Evolutionary conservation across 1,140 invertebrate genomes (phyloP).

Genomic region (Achatina immaculata): DNA sequence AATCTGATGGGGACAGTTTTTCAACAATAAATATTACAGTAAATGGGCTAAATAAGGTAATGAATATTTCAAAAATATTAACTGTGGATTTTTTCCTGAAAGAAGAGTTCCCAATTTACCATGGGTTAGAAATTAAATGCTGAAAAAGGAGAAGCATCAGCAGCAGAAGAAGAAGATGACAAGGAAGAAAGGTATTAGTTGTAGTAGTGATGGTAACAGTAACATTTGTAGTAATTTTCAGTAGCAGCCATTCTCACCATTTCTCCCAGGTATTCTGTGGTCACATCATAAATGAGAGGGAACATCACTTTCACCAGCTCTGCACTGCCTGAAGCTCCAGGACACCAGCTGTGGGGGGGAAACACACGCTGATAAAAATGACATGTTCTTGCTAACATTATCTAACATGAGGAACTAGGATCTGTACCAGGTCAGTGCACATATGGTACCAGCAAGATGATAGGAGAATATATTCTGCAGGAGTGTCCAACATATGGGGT

Average conservation of each 20-base stretch:
- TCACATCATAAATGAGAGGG: slow-evolving; percentile 81
- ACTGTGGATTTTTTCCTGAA: too few species aligned
- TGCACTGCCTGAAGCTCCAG: slow-evolving; percentile 70
- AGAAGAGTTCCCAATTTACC: not conserved
- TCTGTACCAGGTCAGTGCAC: too few species aligned
- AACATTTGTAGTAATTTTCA: too few species aligned
- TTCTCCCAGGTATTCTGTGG: slow-evolving; percentile 81
- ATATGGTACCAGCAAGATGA: too few species aligned
- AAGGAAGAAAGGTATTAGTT: not conserved
- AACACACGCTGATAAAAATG: not conserved
- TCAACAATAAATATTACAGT: too few species aligned
- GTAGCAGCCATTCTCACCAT: slow-evolving; percentile 67
- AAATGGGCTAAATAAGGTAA: too few species aligned
- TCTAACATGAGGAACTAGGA: not conserved
- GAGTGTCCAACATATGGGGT: too few species aligned
- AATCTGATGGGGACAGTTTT: too few species aligned
- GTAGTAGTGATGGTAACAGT: too few species aligned
- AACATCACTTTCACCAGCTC: slow-evolving; percentile 78
- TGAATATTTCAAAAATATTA: too few species aligned
- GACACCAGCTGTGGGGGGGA: slow-evolving; percentile 68
- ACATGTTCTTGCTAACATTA: not conserved
- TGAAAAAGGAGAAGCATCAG: not conserved
- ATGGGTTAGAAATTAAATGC: not conserved
- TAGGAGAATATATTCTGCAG: too few species aligned
- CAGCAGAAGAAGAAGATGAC: not conserved